Evolutionary conservation across 2,888 invertebrate species (phyloP), one percentile per base, ranked within the genome.

Genomic region (Mesochorus sp.): DNA sequence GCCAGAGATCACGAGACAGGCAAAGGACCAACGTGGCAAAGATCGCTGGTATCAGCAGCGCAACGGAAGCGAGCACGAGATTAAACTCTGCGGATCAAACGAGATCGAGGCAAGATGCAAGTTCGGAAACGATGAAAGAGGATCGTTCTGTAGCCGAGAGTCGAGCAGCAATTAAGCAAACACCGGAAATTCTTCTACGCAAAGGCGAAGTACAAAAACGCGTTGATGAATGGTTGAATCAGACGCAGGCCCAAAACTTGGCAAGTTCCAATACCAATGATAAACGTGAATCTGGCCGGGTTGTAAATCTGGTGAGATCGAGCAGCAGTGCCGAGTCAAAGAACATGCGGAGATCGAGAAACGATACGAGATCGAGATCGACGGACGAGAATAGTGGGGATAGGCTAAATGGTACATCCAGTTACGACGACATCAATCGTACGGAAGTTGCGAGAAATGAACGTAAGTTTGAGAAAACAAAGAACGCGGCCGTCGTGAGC

Each of bases 161-260:
- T 26, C 72, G 57, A 8, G 64, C 73, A 1, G 79, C 49, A 0
- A 44, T 42, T 17, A 82, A 85, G 26, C 62, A 70, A 12, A 72
- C 82, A 0, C 84, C 85, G 0, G 88, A 88, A 64, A 71, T 87
- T 1, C 66, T 88, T 17, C 57, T 88, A 6, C 84, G 87, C 21
- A 88, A 87, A 44, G 88, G 88, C 0, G 88, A 89, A 49, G 88
- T 89, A 0, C 88, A 89, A 37, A 89, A 88, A 49, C 80, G 88
- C 24, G 88, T 89, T 5, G 88, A 89, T 73, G 88, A 88, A 68
- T 88, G 88, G 88, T 49, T 89, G 53, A 88, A 84, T 61, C 88
- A 88, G 66, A 86, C 87, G 0, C 86, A 88, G 28, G 85, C 79
- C 19, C 88, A 89, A 19, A 83, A 85, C 19, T 87, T 85, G 42